These are phyloP conservation scores for Arothron firmamentum DNA, from an alignment of 2,113 vertebrate genomes.

Conservation along the genomic window DNA sequence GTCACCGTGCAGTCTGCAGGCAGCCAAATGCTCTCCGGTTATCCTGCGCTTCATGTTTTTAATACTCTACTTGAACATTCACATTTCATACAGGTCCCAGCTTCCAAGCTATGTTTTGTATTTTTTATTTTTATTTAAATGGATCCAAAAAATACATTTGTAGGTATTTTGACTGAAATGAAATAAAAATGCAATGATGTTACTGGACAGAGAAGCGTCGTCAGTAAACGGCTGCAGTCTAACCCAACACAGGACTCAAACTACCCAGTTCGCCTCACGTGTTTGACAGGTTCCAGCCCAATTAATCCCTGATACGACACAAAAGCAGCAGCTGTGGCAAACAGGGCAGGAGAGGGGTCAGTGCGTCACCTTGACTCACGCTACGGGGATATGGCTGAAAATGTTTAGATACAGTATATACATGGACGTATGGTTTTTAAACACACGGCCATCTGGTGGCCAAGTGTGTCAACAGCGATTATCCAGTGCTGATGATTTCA, in stretches of 20 bases:
- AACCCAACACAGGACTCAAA: too few species aligned
- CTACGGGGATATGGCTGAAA: too few species aligned
- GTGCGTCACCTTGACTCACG: too few species aligned
- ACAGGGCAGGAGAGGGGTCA: too few species aligned
- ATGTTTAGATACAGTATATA: too few species aligned
- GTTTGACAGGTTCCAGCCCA: neutral
- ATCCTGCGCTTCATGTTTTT: conserved; percentile 9
- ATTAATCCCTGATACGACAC: too few species aligned
- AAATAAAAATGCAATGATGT: conserved; percentile 27
- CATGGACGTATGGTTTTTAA: too few species aligned
- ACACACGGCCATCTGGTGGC: too few species aligned
- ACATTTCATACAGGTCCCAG: conserved; percentile 39
- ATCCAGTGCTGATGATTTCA: too few species aligned
- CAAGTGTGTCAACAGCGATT: too few species aligned
- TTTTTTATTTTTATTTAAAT: conserved; percentile 34
- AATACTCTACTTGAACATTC: conserved; percentile 24
- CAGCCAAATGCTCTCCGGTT: conserved; percentile 32
- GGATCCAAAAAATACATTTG: conserved; percentile 24
- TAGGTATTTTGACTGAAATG: conserved; percentile 22
- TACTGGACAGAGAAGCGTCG: neutral
- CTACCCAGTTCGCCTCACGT: neutral
- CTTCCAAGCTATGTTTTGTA: conserved; percentile 30
- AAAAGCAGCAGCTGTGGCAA: too few species aligned
- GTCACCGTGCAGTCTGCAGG: conserved; percentile 25
- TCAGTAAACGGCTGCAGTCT: too few species aligned